Conservation (phyloP, 2,888 invertebrate genomes). For the Eristalis pertinax region DNA sequence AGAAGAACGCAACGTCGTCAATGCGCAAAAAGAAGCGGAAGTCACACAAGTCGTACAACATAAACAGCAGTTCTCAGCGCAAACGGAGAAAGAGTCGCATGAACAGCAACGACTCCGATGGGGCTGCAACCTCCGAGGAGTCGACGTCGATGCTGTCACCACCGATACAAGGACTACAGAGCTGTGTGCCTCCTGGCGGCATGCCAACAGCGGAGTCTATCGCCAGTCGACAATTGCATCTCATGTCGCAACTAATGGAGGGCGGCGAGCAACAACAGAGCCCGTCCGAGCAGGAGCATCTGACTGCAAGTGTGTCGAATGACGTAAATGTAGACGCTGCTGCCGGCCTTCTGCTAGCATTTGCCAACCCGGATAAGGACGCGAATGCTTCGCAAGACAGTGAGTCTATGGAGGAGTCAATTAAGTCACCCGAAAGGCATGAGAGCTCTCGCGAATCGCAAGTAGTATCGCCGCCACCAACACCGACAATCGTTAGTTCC, state of each 20-base stretch:
- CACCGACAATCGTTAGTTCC: constrained; percentile 84
- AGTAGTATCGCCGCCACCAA: constrained; percentile 75
- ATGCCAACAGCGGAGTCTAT: constrained; percentile 66
- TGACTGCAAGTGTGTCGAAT: constrained; percentile 26
- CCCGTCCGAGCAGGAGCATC: constrained; percentile 9
- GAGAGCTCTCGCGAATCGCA: constrained; percentile 51
- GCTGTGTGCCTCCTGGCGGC: constrained; percentile 64
- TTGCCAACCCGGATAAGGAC: constrained; percentile 82
- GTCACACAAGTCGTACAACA: constrained; percentile 76
- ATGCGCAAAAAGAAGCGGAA: constrained; percentile 80
- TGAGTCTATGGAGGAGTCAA: constrained; percentile 37
- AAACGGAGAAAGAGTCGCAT: constrained; percentile 85
- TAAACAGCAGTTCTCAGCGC: constrained; percentile 80
- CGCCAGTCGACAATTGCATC: constrained; percentile 73
- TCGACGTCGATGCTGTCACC: constrained; percentile 84
- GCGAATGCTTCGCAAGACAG: constrained; percentile 43
- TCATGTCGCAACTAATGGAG: constrained; percentile 66
- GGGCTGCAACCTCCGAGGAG: constrained; percentile 87
- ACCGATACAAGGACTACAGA: constrained; percentile 74
- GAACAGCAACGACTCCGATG: constrained; percentile 90
- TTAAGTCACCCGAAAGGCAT: constrained; percentile 73
- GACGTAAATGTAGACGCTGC: constrained; percentile 81
- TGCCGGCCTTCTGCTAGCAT: constrained; percentile 84
- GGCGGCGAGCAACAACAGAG: constrained; percentile 34
- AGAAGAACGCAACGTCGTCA: constrained; percentile 52